These are phyloP conservation scores for Sinohyriopsis cumingii DNA, from an alignment of 2,888 invertebrate genomes.

Conservation along the genomic window DNA sequence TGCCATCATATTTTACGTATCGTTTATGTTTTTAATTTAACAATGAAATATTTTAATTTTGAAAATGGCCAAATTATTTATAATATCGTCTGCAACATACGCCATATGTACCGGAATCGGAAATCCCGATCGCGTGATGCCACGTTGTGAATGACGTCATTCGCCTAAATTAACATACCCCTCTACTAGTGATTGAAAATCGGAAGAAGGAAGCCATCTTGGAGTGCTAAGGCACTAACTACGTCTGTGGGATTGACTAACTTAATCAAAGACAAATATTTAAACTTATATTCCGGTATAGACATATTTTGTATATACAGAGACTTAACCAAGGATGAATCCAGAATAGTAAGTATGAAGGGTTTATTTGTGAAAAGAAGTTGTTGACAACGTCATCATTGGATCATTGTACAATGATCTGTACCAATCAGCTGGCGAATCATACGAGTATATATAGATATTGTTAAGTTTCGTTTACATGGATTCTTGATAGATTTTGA, in stretches of 20 bases:
- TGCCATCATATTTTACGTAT: too few relatives aligned
- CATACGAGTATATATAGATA: not conserved
- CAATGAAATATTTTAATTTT: too few relatives aligned
- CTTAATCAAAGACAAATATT: not conserved
- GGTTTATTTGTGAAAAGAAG: not conserved
- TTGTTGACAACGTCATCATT: conserved; percentile 26
- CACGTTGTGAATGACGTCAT: conserved; percentile 64
- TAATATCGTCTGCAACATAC: too few relatives aligned
- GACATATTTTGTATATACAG: not conserved
- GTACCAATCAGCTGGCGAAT: conserved; percentile 1
- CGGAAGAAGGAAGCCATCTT: conserved; percentile 67
- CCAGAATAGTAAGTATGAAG: conserved; percentile 39
- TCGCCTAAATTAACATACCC: conserved; percentile 48
- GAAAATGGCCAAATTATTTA: too few relatives aligned
- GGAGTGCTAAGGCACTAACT: conserved; percentile 38
- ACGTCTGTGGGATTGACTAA: conserved; percentile 1
- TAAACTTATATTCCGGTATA: not conserved
- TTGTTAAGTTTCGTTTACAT: too few relatives aligned
- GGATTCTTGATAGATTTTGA: too few relatives aligned
- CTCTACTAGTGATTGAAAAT: conserved; percentile 51
- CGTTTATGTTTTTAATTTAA: too few relatives aligned
- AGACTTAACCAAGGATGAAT: conserved; percentile 29
- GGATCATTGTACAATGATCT: conserved; percentile 29
- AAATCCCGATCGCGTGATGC: conserved; percentile 55
- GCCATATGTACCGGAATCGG: conserved; percentile 16